Percentiles rank a stretch among this genome's conserved stretches.
These are phyloP conservation scores for Thecophora atra DNA, from an alignment of 2,888 invertebrate genomes.

Conservation along the genomic window DNA sequence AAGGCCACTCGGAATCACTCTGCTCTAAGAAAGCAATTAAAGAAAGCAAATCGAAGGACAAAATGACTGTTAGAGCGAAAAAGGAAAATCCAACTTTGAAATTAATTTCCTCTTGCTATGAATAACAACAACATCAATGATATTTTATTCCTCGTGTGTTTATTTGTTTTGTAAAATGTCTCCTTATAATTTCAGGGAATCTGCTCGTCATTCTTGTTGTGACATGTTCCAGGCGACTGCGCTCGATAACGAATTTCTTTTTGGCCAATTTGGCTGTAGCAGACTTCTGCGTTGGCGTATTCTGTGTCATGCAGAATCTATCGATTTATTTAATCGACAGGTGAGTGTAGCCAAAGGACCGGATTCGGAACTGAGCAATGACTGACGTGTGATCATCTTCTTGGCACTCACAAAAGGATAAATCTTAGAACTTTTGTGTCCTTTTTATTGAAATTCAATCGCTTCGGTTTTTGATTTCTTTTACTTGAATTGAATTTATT, in stretches of 20 bases:
- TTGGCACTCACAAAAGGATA: no score
- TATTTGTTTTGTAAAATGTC: background rate
- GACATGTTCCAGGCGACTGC: constrained; percentile 79
- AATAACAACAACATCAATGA: background rate
- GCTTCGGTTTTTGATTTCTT: no score
- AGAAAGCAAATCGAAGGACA: no score
- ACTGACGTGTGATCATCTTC: no score
- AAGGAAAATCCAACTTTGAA: no score
- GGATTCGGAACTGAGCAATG: no score
- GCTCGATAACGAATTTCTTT: constrained; percentile 92
- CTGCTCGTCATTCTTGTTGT: constrained; percentile 88
- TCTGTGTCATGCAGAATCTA: constrained; percentile 90
- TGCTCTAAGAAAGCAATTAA: no score
- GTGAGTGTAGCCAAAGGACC: constrained; percentile 67
- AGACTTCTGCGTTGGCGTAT: constrained; percentile 90
- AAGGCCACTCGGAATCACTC: no score
- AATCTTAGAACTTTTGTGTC: no score
- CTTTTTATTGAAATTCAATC: no score
- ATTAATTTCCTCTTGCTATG: background rate
- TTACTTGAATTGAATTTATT: no score
- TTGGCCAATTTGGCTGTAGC: constrained; percentile 90
- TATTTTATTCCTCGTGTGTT: background rate
- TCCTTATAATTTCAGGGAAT: constrained; percentile 75
- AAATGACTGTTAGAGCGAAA: no score
- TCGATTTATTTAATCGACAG: constrained; percentile 81